Conservation (phyloP, 2,797 vertebrate species). For the Gobionotothen gibberifrons region DNA sequence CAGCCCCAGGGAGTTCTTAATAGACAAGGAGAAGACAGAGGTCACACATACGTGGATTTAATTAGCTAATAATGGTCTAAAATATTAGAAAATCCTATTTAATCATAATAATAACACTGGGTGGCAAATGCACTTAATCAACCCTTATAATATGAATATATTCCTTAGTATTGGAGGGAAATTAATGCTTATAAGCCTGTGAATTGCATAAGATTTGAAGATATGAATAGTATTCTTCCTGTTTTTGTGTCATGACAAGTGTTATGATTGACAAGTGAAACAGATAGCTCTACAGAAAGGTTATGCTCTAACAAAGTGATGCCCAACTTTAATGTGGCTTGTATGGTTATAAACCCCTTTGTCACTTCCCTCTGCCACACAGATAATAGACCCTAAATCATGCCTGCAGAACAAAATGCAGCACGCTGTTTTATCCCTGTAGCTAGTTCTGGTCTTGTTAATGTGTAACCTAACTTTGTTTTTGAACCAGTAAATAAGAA, state of each 20-base stretch:
- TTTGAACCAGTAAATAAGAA: neutral
- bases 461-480: slow-evolving; percentile 42
- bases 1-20: too few relatives aligned
- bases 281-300: slow-evolving; percentile 1
- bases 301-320: neutral
- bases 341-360: slow-evolving; percentile 20
- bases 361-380: slow-evolving; percentile 33
- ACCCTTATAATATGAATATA: neutral
- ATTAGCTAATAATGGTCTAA: neutral
- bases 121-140: neutral
- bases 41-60: too few relatives aligned
- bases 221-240: neutral
- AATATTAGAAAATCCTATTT: neutral
- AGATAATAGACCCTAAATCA: slow-evolving; percentile 35
- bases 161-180: neutral
- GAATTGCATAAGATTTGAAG: neutral
- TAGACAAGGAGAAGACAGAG: too few relatives aligned
- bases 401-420: neutral
- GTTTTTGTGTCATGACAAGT: neutral
- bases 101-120: neutral
- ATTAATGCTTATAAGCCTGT: neutral
- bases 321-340: slow-evolving; percentile 1
- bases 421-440: neutral
- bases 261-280: neutral
- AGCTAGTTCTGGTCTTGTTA: slow-evolving; percentile 16